These are phyloP conservation scores for Trachelus iudaicus DNA, from an alignment of 2,888 invertebrate species.

Conservation along the genomic window DNA sequence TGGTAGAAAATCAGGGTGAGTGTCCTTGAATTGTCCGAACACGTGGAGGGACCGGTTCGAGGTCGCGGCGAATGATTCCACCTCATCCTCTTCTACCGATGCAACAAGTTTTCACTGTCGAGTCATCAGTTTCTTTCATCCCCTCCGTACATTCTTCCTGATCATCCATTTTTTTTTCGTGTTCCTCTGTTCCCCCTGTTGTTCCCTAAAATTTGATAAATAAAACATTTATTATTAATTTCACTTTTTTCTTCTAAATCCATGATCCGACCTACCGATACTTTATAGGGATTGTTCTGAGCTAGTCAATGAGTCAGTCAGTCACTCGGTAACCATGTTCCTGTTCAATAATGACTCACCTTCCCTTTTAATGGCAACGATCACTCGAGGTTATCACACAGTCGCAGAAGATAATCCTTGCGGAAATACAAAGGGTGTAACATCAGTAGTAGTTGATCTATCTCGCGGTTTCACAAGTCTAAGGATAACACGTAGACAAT, in stretches of 20 bases:
- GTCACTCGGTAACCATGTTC: not conserved
- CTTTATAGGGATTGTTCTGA: not conserved
- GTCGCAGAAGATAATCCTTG: not conserved
- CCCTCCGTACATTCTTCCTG: not conserved
- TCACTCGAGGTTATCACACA: not conserved
- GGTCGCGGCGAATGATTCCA: slow-evolving; percentile 25
- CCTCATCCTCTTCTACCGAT: not conserved
- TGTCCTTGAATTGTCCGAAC: slow-evolving; percentile 40
- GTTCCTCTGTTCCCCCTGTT: not conserved
- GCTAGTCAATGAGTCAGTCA: not conserved
- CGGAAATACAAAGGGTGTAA: not conserved
- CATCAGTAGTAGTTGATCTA: not conserved
- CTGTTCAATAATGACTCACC: not conserved
- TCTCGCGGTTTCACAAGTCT: not conserved
- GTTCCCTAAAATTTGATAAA: not conserved
- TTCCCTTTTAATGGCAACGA: not conserved
- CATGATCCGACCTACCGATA: not conserved
- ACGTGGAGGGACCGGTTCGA: slow-evolving; percentile 34
- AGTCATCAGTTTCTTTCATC: not conserved
- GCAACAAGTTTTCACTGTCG: slow-evolving; percentile 5
- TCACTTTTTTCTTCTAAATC: not conserved
- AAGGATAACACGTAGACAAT: not conserved
- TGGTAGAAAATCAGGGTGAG: slow-evolving; percentile 34
- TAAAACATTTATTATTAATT: no score
- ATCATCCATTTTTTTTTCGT: not conserved